Evolutionary conservation across 2,797 vertebrate species (phyloP).

Genomic region (Gobionotothen gibberifrons): DNA sequence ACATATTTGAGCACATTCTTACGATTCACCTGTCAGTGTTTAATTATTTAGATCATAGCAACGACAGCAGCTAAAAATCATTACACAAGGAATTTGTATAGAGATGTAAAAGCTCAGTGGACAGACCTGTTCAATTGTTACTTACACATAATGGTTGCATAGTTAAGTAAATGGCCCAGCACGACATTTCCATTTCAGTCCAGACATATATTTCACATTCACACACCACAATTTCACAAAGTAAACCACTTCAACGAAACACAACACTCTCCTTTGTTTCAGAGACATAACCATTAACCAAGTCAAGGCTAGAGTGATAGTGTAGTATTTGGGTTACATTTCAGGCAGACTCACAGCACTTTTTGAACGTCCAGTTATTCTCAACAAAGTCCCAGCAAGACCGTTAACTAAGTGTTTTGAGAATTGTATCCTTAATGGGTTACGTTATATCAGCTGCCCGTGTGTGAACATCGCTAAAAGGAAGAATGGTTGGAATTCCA

Average conservation of each 20-base stretch:
- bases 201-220: conserved; percentile 38
- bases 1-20: conserved; percentile 2
- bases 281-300: conserved; percentile 70
- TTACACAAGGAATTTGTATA: too few relatives aligned
- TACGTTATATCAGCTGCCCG: conserved; percentile 31
- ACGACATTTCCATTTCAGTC: conserved; percentile 32
- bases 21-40: background rate
- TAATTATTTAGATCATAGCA: conserved; percentile 11
- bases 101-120: conserved; percentile 4
- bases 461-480: conserved; percentile 30
- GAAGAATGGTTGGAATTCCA: conserved; percentile 68
- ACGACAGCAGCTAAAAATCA: background rate
- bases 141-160: conserved; percentile 12
- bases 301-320: conserved; percentile 57
- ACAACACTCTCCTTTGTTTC: conserved; percentile 57
- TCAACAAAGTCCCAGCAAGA: conserved; percentile 25
- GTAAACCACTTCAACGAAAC: conserved; percentile 31
- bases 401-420: background rate
- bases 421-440: conserved; percentile 24
- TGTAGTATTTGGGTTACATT: conserved; percentile 57
- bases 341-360: conserved; percentile 20
- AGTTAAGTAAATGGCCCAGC: conserved; percentile 34
- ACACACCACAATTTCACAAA: conserved; percentile 47
- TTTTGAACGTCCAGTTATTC: conserved; percentile 11
- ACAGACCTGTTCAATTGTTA: conserved; percentile 39